phyloP scores from a whole-genome alignment of 1,140 invertebrate genomes.

The Aplysia californica region DNA sequence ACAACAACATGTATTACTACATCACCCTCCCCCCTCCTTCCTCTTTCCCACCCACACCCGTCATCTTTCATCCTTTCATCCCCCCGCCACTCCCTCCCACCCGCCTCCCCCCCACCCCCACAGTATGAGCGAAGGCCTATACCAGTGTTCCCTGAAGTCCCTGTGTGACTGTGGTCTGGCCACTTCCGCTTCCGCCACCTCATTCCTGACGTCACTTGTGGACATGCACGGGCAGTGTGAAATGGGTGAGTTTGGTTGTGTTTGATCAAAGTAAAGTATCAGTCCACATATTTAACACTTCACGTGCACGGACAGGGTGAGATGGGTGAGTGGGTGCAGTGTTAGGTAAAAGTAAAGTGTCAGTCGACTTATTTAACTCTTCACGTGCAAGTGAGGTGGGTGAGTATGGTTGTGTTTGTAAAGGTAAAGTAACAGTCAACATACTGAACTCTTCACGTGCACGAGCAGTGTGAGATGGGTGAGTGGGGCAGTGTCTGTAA shows the following conservation, averaged over 20 bases:
- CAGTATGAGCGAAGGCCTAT: neutral
- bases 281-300: neutral
- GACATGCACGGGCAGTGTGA: neutral
- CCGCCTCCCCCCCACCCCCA: neutral
- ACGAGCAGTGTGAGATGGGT: too few species aligned
- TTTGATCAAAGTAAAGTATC: neutral
- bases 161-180: neutral
- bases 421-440: neutral
- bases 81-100: too few species aligned
- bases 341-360: neutral
- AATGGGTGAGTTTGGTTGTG: neutral
- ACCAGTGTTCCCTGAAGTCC: neutral
- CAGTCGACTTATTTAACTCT: neutral
- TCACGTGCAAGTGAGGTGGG: neutral
- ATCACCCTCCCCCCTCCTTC: neutral
- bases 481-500: too few species aligned
- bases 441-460: too few species aligned
- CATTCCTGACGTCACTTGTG: neutral
- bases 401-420: neutral
- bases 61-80: too few species aligned
- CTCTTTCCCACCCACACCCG: too few species aligned
- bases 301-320: neutral
- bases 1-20: neutral
- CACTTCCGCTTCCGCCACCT: neutral
- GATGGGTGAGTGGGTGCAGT: neutral